A percentile compares a stretch with the other conserved stretches of the same genome.
Evolutionary conservation across 2,113 vertebrate genomes (phyloP).

Genomic region (Peromyscus leucopus): DNA sequence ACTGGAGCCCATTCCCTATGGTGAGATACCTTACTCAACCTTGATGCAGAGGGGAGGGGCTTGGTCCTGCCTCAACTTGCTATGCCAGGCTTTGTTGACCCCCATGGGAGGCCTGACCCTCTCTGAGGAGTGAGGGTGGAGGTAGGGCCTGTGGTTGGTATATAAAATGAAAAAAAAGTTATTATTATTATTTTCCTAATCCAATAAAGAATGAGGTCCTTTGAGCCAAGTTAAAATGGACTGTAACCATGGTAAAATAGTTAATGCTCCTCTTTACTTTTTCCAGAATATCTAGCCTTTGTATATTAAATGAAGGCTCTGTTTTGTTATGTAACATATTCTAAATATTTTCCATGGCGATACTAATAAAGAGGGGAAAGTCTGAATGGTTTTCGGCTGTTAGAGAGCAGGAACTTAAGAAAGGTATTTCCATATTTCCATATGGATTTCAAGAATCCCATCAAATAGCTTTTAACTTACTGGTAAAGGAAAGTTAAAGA

Average conservation of each 20-base stretch:
- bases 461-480: conserved; percentile 37
- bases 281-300: neutral
- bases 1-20: no score
- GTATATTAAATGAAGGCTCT: neutral
- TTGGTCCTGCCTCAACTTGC: no score
- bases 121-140: no score
- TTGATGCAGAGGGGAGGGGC: no score
- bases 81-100: no score
- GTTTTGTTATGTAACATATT: neutral
- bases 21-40: no score
- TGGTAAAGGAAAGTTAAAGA: conserved; percentile 50
- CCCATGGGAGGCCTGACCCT: no score
- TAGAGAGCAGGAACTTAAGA: conserved; percentile 32
- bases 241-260: neutral
- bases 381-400: neutral
- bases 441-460: neutral
- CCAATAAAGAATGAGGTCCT: conserved; percentile 4
- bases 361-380: conserved; percentile 32
- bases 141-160: no score
- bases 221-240: conserved; percentile 30
- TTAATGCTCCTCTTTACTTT: conserved; percentile 14
- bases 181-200: neutral
- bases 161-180: no score
- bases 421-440: conserved; percentile 18
- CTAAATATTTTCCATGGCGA: conserved; percentile 32